Base-by-base conservation (phyloP, 2,888 invertebrate species). In the Clepsis dumicolana region DNA sequence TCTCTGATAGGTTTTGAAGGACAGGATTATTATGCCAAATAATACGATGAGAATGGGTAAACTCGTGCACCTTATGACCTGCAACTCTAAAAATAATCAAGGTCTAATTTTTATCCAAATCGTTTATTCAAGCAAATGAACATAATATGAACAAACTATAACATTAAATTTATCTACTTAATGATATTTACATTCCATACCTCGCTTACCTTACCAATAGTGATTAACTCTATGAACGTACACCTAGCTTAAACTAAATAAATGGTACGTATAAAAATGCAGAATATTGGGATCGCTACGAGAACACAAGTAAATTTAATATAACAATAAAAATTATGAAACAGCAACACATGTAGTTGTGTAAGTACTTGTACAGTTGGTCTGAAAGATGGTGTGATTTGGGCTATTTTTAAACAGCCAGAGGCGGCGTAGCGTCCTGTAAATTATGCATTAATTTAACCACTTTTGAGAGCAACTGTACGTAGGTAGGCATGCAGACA, bases 141-240 rank as follows among this genome's bases (percentile, higher is more conserved):
- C 91, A 90, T 93, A 93, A 89, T 91, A 91, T 90, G 93, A 93
- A 93, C 93, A 93, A 93, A 93, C 86, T 93, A 91, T 93, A 93
- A 93, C 93, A 92, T 93, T 91, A 92, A 93, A 93, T 92, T 93
- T 93, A 93, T 88, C 93, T 93, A 93, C 92, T 93, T 93, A 93
- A 87, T 91, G 89, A 92, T 93, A 93, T 93, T 92, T 93, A 93
- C 93, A 93, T 86, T 91, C 87, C 87, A 81, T 90, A 90, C 86
- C 90, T 91, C 83, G 76, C 88, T 91, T 91, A 90, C 80, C 83
- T 86, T 89, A 88, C 56, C 66, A 50, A 70, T 81, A 83, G 79
- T 83, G 82, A 85, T 88, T 87, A 90, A 5, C 64, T 80, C 85
- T 89, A 91, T 76, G 79, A 84, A 87, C 84, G 82, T 90, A 90